These are phyloP conservation scores for Prionchulus punctatus DNA, from an alignment of 2,888 invertebrate species.

Conservation along the genomic window DNA sequence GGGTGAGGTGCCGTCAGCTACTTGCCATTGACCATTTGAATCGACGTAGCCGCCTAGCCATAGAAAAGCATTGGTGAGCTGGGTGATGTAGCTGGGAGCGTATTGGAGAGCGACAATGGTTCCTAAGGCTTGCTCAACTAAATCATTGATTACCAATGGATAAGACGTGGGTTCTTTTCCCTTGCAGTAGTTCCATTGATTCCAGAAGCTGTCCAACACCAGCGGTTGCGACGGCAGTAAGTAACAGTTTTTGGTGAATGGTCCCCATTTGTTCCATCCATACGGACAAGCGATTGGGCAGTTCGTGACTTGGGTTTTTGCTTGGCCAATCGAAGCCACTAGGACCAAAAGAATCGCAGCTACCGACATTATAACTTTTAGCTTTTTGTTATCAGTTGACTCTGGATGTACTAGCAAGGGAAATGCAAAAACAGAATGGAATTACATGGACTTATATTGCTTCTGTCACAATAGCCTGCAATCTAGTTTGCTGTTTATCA, in stretches of 20 bases:
- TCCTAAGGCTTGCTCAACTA: neutral
- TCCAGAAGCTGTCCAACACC: neutral
- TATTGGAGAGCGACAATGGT: neutral
- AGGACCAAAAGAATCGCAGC: no score
- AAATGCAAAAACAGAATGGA: no score
- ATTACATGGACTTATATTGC: no score
- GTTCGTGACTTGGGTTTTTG: no score
- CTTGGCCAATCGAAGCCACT: no score
- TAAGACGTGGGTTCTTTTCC: neutral
- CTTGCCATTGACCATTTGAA: neutral
- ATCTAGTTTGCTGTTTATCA: no score
- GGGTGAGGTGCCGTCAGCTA: neutral
- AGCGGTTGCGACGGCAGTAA: neutral
- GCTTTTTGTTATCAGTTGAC: no score
- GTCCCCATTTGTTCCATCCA: neutral
- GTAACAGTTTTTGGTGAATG: neutral
- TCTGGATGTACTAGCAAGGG: no score
- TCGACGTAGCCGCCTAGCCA: neutral
- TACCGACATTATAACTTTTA: no score
- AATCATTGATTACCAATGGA: neutral
- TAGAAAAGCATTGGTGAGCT: neutral
- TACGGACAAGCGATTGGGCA: neutral
- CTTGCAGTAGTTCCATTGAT: neutral
- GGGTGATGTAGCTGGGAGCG: neutral
- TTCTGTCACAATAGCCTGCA: no score